These are phyloP conservation scores for Pteruthius melanotis DNA, from an alignment of 2,113 vertebrate species.

Conservation along the genomic window DNA sequence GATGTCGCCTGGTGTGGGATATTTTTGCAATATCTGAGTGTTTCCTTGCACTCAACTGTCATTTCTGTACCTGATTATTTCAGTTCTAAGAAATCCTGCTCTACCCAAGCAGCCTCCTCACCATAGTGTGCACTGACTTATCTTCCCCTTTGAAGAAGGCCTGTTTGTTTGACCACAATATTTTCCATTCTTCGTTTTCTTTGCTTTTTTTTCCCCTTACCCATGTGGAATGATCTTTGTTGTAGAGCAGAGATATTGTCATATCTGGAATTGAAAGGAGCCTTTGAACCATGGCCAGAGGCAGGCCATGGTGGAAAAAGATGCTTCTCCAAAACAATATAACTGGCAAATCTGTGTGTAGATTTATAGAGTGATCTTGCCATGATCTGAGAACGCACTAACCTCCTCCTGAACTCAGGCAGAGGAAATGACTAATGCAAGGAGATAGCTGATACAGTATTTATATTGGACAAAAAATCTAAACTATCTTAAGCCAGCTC, in stretches of 20 bases:
- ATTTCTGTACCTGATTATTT: neutral
- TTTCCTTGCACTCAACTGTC: neutral
- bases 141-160: neutral
- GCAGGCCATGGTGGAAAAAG: conserved; percentile 60
- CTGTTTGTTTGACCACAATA: conserved; percentile 26
- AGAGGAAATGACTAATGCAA: conserved; percentile 81
- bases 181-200: conserved; percentile 21
- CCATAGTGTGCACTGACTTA: neutral
- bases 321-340: conserved; percentile 46
- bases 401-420: conserved; percentile 77
- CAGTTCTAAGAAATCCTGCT: neutral
- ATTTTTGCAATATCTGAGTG: neutral
- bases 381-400: conserved; percentile 77
- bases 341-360: conserved; percentile 34
- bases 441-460: conserved; percentile 74
- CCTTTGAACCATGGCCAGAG: conserved; percentile 66
- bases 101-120: neutral
- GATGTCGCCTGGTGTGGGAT: neutral
- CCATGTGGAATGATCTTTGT: neutral
- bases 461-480: conserved; percentile 76
- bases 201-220: neutral
- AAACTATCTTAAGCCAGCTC: conserved; percentile 52
- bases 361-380: conserved; percentile 44
- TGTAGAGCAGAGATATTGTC: conserved; percentile 36
- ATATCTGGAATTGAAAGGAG: conserved; percentile 38